These are phyloP conservation scores for Haliaeetus leucogaster DNA, from an alignment of 2,113 vertebrate genomes.

Conservation along the genomic window DNA sequence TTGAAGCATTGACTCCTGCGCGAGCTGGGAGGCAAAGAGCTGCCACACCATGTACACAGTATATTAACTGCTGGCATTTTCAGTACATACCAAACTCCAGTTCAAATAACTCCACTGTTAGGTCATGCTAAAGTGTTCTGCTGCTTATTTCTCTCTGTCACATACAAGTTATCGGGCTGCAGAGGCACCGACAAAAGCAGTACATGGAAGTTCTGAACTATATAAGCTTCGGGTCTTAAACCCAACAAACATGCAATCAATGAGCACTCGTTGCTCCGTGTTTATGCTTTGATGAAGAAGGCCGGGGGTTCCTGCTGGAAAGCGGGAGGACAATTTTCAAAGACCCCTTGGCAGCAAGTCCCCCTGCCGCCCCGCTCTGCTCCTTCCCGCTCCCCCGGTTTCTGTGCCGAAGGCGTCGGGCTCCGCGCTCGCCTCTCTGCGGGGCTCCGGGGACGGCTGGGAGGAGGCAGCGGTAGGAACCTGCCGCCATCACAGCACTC, in stretches of 20 bases:
- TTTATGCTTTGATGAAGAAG: neutral
- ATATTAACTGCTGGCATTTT: neutral
- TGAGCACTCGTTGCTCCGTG: neutral
- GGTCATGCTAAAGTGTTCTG: neutral
- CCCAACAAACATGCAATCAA: neutral
- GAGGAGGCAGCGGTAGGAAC: neutral
- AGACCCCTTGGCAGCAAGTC: neutral
- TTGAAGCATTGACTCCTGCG: neutral
- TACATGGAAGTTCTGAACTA: neutral
- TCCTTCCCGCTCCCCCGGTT: neutral
- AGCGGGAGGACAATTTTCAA: neutral
- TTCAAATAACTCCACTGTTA: neutral
- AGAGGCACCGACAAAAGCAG: neutral
- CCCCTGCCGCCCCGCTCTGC: accelerated
- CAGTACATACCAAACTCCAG: neutral
- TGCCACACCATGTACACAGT: neutral
- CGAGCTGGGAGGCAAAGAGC: neutral
- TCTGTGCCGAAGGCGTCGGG: neutral
- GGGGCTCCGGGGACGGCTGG: neutral
- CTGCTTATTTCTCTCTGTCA: neutral
- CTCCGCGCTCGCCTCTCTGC: accelerated
- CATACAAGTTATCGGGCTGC: neutral
- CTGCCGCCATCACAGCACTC: accelerated
- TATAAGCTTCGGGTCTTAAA: neutral
- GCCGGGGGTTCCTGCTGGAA: neutral